Evolutionary conservation across 2,888 invertebrate genomes (phyloP).

Genomic region (Drosophila nigritarsus): DNA sequence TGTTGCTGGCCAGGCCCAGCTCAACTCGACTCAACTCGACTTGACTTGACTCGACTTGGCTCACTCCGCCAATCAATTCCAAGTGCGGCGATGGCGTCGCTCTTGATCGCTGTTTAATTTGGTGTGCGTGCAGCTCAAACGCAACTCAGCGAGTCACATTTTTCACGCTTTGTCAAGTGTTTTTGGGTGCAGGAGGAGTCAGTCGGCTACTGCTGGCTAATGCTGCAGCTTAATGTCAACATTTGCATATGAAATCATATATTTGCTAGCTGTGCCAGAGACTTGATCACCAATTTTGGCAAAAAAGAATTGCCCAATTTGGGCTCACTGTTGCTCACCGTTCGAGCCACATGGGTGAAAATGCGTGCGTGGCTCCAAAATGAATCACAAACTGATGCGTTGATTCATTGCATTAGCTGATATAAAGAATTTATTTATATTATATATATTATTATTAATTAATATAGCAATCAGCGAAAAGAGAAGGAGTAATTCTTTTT

Average conservation of each 20-base stretch:
- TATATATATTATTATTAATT: too few species aligned
- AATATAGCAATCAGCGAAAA: too few species aligned
- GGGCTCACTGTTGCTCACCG: conserved; percentile 27
- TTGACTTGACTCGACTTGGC: neutral
- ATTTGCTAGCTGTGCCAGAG: conserved; percentile 34
- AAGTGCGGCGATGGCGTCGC: conserved; percentile 57
- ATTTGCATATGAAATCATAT: conserved; percentile 79
- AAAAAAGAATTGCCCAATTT: conserved; percentile 47
- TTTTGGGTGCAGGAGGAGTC: conserved; percentile 60
- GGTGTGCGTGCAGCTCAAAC: conserved; percentile 48
- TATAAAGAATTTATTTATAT: neutral
- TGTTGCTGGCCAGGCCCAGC: conserved; percentile 11
- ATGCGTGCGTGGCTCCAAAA: conserved; percentile 44
- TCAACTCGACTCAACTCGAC: conserved; percentile 1
- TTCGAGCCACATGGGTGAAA: conserved; percentile 24
- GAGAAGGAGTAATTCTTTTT: neutral
- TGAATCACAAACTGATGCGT: conserved; percentile 40
- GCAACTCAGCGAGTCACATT: conserved; percentile 49
- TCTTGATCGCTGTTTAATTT: conserved; percentile 48
- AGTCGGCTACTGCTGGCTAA: conserved; percentile 47
- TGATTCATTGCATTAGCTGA: conserved; percentile 6
- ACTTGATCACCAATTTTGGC: conserved; percentile 56
- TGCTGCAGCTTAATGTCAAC: conserved; percentile 78
- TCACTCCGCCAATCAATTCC: conserved; percentile 56
- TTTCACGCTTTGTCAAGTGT: conserved; percentile 75